These are phyloP conservation scores for Marisa cornuarietis DNA, from an alignment of 1,140 invertebrate species.

Conservation along the genomic window DNA sequence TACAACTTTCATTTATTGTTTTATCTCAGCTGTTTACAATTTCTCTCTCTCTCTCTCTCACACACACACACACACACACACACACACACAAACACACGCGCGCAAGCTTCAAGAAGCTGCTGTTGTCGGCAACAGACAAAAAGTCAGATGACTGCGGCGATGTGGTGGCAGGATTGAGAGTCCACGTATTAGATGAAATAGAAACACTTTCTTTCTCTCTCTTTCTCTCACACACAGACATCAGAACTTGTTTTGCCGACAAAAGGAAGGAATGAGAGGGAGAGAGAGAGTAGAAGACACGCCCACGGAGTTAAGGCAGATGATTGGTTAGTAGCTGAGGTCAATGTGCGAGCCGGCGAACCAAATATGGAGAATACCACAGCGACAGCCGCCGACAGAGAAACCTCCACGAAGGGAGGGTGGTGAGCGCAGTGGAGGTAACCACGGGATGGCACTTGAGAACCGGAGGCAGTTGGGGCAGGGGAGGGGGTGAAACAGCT, in stretches of 20 bases:
- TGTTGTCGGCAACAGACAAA: background rate
- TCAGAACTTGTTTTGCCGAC: background rate
- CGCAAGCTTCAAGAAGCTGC: background rate
- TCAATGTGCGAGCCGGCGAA: background rate
- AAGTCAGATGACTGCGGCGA: background rate
- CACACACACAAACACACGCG: no score
- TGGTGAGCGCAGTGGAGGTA: background rate
- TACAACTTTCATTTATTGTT: no score
- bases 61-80: slow-evolving; percentile 7
- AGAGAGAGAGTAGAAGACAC: background rate
- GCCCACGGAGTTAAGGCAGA: background rate
- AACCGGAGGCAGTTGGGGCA: background rate
- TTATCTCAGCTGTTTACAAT: no score
- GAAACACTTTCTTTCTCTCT: background rate
- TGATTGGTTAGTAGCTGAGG: slow-evolving; percentile 4
- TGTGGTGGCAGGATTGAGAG: background rate
- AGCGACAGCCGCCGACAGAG: slow-evolving; percentile 3
- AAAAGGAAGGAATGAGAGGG: background rate
- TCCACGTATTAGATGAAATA: background rate
- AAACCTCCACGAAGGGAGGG: background rate
- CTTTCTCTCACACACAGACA: background rate
- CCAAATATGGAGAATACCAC: background rate
- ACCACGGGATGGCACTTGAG: no score
- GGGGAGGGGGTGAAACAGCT: background rate
- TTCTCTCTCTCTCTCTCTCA: no score